phyloP scores from a whole-genome alignment of 2,888 invertebrate species.

The Merodon equestris region DNA sequence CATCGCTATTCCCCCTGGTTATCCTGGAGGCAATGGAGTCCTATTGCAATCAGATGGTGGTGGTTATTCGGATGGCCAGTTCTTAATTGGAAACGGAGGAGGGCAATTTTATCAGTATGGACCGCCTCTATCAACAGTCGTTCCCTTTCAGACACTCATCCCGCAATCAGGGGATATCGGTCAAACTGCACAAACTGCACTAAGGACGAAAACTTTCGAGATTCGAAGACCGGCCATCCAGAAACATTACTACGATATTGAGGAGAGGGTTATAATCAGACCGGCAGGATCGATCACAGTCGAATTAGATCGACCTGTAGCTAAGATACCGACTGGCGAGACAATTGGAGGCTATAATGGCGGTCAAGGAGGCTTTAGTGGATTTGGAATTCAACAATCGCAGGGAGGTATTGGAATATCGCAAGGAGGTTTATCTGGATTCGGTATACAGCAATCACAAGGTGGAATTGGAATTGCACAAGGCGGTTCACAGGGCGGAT shows the following conservation, averaged over 20 bases:
- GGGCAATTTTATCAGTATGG: constrained; percentile 28
- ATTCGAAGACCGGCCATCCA: constrained; percentile 82
- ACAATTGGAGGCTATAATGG: constrained; percentile 73
- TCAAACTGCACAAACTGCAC: constrained; percentile 80
- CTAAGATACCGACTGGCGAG: constrained; percentile 80
- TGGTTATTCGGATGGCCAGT: constrained; percentile 8
- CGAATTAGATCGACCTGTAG: constrained; percentile 82
- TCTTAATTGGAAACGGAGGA: constrained; percentile 1
- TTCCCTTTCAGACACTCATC: constrained; percentile 79
- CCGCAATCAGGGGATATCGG: constrained; percentile 82
- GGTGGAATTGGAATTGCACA: not conserved
- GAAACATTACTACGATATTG: constrained; percentile 83
- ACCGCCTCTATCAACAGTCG: constrained; percentile 53
- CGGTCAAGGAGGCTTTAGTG: constrained; percentile 6
- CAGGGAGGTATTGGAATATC: not conserved
- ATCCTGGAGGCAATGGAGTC: constrained; percentile 69
- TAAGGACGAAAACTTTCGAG: constrained; percentile 81
- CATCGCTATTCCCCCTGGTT: constrained; percentile 9
- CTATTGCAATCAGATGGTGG: constrained; percentile 36
- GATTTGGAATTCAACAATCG: constrained; percentile 24
- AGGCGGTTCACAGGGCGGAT: too few relatives aligned
- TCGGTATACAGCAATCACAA: constrained; percentile 22
- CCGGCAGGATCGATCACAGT: constrained; percentile 83
- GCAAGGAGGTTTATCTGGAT: not conserved
- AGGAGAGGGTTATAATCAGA: constrained; percentile 82